A percentile compares a stretch with the other conserved stretches of the same genome.
Conservation (phyloP, 2,888 invertebrate species). For the Heliconius erato region DNA sequence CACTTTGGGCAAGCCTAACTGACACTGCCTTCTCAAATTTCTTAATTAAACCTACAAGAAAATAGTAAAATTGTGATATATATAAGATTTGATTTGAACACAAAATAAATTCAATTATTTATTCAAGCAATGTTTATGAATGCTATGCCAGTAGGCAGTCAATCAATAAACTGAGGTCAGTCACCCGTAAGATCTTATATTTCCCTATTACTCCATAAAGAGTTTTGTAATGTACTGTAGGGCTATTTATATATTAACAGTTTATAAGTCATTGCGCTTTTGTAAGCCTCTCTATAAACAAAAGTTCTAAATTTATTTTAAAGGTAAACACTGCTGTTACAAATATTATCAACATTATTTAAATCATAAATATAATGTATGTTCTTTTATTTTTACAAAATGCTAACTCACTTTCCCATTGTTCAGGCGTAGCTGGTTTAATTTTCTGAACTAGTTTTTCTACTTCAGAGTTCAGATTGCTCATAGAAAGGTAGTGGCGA, state of each 20-base stretch:
- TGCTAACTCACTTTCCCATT: conserved; percentile 78
- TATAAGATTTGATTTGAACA: neutral
- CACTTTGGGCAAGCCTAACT: conserved; percentile 56
- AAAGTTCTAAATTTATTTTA: neutral
- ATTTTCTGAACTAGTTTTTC: conserved; percentile 76
- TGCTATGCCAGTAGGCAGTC: neutral
- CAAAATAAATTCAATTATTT: neutral
- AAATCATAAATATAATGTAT: neutral
- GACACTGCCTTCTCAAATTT: conserved; percentile 72
- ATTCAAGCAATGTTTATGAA: neutral
- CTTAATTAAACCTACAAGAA: conserved; percentile 67
- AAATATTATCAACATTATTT: neutral
- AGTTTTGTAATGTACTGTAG: neutral
- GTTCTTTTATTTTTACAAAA: neutral
- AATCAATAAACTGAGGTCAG: neutral
- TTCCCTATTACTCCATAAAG: neutral
- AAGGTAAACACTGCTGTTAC: neutral
- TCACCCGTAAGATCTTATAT: neutral
- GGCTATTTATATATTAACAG: neutral
- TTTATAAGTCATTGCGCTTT: neutral
- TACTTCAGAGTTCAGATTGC: conserved; percentile 72
- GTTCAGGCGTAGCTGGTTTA: conserved; percentile 71
- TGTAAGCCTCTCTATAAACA: neutral
- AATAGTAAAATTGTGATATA: neutral
- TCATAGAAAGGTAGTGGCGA: conserved; percentile 74